Base-by-base conservation (phyloP, 2,888 invertebrate genomes). In the Pollenia labialis region DNA sequence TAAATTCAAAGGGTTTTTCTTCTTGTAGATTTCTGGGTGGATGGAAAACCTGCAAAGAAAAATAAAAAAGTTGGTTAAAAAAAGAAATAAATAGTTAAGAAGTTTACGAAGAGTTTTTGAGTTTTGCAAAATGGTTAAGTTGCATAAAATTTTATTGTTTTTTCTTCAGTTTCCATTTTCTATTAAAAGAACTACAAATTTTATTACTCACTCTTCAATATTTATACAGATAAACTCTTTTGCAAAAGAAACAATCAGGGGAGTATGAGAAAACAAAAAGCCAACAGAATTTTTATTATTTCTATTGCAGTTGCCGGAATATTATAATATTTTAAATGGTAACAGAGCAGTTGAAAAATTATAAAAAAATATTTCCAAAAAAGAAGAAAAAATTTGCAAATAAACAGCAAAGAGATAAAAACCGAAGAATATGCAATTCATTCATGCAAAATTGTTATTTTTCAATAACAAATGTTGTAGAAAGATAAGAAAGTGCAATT, bases 1-100 rank as follows among this genome's bases (percentile, higher is more conserved):
- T 95, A 92, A 97, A 97, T 90, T 96, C 96, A 93, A 97, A 97
- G n/a, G 97, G 96, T 85, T 96, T 95, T 68, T 95, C 95, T 88
- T 96, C 95, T n/a, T 96, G 95, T 80, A 92, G 89, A 18, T 96
- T 95, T 64, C 95, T 95, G 80, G 95, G 94, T 96, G 97, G 93
- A 91, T 93, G 93, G 89, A 93, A 93, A 88, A 93, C 93, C 93
- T 93, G 91, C 54, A 72, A 87, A 48, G 81, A 77, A 66, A 83
- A 8, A 42, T 58, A 16, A 12, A 52, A 18, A 58, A 72, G 76
- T 18, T 81, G 2, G 40, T 58, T 14, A 12, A 52, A 18, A 58
- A 72, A 80, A 18, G 83, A 68, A 40, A 54, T 68, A 85, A 82
- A 71, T 42, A 58, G 68, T 58, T 66, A 82, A 18, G 46, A 66